Base-by-base conservation (phyloP, 2,888 invertebrate species). In the Cantharis rustica region DNA sequence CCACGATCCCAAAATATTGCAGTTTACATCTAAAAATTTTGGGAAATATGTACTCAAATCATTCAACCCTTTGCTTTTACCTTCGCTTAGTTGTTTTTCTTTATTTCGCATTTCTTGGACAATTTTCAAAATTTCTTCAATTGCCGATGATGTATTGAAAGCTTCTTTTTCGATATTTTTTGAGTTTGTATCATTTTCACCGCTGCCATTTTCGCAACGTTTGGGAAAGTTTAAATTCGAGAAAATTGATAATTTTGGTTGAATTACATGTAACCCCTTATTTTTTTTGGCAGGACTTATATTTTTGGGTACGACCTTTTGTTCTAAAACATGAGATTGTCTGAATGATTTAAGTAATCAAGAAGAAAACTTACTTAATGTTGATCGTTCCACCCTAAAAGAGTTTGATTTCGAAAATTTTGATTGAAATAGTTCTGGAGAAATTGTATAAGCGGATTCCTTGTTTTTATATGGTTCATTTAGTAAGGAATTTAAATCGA, bases 1-100 rank as follows among this genome's bases (percentile, higher is more conserved):
- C 86, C 86, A 86, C 16, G 81, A 81, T 9, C 86, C 86, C 47
- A 77, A 79, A 0, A 85, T 75, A 61, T 82, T 81, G 75, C 86
- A 86, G 10, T 82, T 27, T 9, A 82, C 71, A 15, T 82, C 85
- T 82, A 47, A n/a, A 47, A n/a, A n/a, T 7, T 47, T 47, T 47
- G 2, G 1, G 1, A 47, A 47, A n/a, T 47, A 5, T 5, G 26
- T 20, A 5, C 31, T 31, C 3, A 47, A n/a, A 5, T n/a, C 1
- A 47, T 1, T n/a, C 13, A n/a, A n/a, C 7, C 4, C 13, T 31
- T 11, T 16, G 61, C 23, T 68, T 69, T 73, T 68, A 31, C 68
- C 27, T 71, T 69, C 69, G 5, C 3, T 69, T 20, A 17, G 9
- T 9, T 66, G 4, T 61, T 69, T 31, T 10, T 62, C 23, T 23